These are phyloP conservation scores for Sciaenops ocellatus DNA, from an alignment of 2,797 vertebrate genomes.

Conservation along the genomic window DNA sequence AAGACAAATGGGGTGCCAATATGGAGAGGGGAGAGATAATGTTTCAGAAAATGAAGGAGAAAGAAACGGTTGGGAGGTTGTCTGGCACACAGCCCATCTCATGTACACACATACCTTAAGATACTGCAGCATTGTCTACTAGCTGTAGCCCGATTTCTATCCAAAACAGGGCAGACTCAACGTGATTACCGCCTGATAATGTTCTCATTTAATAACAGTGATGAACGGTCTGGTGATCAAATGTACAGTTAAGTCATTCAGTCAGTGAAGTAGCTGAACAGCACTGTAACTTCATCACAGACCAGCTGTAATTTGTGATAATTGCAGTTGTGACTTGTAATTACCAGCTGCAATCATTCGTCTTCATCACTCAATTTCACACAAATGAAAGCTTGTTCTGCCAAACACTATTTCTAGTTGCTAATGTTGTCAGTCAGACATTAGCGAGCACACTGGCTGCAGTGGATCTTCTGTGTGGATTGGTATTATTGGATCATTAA, in stretches of 20 bases:
- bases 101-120: constrained; percentile 74
- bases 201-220: constrained; percentile 66
- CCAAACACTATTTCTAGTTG: constrained; percentile 25
- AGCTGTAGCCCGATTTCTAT: constrained; percentile 54
- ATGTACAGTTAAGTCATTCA: constrained; percentile 39
- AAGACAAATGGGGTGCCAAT: constrained; percentile 68
- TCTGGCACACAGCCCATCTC: constrained; percentile 66
- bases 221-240: constrained; percentile 63
- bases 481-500: constrained; percentile 49
- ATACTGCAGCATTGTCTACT: constrained; percentile 67
- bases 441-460: constrained; percentile 18
- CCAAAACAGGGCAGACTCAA: constrained; percentile 53
- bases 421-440: constrained; percentile 52
- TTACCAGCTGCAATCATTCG: constrained; percentile 53
- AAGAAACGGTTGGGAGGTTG: constrained; percentile 50
- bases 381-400: constrained; percentile 65
- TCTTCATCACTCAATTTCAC: constrained; percentile 57
- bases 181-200: constrained; percentile 58
- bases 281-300: constrained; percentile 36
- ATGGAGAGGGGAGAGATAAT: constrained; percentile 63
- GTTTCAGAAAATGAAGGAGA: constrained; percentile 74
- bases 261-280: constrained; percentile 23
- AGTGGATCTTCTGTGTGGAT: constrained; percentile 49
- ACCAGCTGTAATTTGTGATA: constrained; percentile 56
- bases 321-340: constrained; percentile 59